Conservation (phyloP, 2,797 vertebrate genomes). For the Phalloptychus januarius region DNA sequence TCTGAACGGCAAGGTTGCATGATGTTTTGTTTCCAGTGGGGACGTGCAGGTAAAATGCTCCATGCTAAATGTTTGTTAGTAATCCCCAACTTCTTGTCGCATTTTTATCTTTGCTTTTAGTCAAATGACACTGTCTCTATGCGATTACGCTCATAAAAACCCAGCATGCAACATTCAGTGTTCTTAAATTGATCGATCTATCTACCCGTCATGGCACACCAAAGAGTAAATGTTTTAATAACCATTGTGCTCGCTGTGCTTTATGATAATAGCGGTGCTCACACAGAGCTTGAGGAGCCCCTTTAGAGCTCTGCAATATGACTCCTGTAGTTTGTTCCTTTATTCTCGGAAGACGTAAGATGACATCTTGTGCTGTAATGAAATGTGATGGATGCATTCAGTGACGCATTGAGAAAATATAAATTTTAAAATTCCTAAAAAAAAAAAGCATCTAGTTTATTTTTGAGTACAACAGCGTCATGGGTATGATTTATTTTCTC, state of each 20-base stretch:
- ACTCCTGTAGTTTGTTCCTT: slow-evolving; percentile 9
- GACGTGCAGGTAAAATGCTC: background rate
- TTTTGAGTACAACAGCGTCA: background rate
- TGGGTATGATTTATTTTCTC: background rate
- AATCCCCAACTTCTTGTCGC: background rate
- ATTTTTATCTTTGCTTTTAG: slow-evolving; percentile 13
- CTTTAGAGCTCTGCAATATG: slow-evolving; percentile 22
- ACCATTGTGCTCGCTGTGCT: slow-evolving; percentile 34
- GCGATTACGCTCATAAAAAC: slow-evolving; percentile 58
- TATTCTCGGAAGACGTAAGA: background rate
- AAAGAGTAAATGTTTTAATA: slow-evolving; percentile 57
- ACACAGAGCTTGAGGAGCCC: background rate
- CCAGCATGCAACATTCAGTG: slow-evolving; percentile 34
- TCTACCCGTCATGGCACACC: slow-evolving; percentile 22
- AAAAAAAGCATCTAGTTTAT: background rate
- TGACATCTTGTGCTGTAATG: background rate
- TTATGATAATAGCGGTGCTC: slow-evolving; percentile 44
- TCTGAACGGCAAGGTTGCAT: background rate
- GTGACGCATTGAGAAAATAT: background rate
- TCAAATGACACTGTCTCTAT: slow-evolving; percentile 38
- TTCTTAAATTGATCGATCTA: slow-evolving; percentile 55
- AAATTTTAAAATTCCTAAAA: background rate
- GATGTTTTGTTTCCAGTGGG: background rate
- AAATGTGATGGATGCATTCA: background rate
- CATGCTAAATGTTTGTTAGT: slow-evolving; percentile 8